Evolutionary conservation across 2,113 vertebrate genomes (phyloP).

Genomic region (Tympanuchus pallidicinctus): DNA sequence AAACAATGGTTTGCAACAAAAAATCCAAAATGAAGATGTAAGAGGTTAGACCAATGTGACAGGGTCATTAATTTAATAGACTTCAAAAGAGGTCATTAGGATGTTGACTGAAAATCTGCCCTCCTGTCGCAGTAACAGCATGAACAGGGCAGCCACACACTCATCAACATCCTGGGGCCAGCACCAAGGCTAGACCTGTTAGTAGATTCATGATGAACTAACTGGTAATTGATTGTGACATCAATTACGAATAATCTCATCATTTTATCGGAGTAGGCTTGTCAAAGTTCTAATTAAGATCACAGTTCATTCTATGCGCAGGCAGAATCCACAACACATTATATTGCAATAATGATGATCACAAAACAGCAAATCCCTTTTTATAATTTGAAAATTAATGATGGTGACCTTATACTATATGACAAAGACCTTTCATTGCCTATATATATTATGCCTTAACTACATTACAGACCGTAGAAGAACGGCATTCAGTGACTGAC

Average conservation of each 20-base stretch:
- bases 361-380: constrained; percentile 84
- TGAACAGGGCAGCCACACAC: constrained; percentile 82
- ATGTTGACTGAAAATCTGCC: constrained; percentile 86
- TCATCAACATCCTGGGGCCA: constrained; percentile 89
- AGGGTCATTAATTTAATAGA: constrained; percentile 92
- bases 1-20: constrained; percentile 76
- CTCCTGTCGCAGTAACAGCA: constrained; percentile 82
- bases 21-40: constrained; percentile 77
- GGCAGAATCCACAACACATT: constrained; percentile 84
- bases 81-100: constrained; percentile 93
- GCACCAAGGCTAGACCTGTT: constrained; percentile 88
- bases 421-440: constrained; percentile 71
- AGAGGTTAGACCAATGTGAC: constrained; percentile 86
- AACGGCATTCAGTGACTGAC: constrained; percentile 28
- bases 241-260: constrained; percentile 96
- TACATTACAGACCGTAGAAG: constrained; percentile 57
- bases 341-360: constrained; percentile 90
- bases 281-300: constrained; percentile 95
- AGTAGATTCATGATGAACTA: constrained; percentile 85
- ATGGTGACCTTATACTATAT: constrained; percentile 78
- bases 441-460: constrained; percentile 68
- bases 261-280: constrained; percentile 89
- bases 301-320: constrained; percentile 84
- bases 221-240: constrained; percentile 92
- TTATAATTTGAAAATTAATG: constrained; percentile 90